Evolutionary conservation across 2,888 invertebrate genomes (phyloP).

Genomic region (Eupsilia transversa): DNA sequence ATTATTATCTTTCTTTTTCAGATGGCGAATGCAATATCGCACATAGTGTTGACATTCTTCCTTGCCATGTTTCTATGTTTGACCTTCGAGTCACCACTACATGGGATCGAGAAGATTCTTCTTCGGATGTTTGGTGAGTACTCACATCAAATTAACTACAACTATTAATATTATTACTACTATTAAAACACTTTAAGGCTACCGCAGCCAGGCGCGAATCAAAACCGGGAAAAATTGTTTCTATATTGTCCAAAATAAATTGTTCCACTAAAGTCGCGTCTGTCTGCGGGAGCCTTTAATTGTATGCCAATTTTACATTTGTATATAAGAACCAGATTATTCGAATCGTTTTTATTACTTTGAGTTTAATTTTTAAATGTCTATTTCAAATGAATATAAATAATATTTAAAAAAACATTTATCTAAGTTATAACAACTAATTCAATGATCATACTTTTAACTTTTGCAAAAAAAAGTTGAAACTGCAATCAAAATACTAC

Average conservation of each 20-base stretch:
- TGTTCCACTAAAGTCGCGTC: no score
- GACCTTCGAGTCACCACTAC: conserved; percentile 93
- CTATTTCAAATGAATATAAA: conserved; percentile 13
- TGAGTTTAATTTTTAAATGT: background rate
- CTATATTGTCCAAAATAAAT: no score
- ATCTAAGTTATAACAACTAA: conserved; percentile 25
- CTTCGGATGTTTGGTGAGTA: conserved; percentile 87
- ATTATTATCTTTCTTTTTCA: conserved; percentile 76
- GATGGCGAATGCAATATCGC: conserved; percentile 90
- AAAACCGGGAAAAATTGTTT: no score
- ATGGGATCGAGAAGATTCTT: conserved; percentile 93
- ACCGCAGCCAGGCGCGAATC: no score
- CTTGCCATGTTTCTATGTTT: conserved; percentile 92
- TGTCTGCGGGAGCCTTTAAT: no score
- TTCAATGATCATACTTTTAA: conserved; percentile 51
- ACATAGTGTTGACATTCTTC: conserved; percentile 91
- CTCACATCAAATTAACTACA: background rate
- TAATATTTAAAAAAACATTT: no score
- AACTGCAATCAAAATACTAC: conserved; percentile 46
- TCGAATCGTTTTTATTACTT: background rate
- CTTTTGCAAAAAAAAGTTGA: conserved; percentile 48
- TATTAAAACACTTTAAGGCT: no score
- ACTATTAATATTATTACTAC: no score
- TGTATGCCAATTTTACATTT: background rate
- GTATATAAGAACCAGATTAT: background rate